Conservation (phyloP, 2,113 vertebrate species). For the Catharus bicknelli region DNA sequence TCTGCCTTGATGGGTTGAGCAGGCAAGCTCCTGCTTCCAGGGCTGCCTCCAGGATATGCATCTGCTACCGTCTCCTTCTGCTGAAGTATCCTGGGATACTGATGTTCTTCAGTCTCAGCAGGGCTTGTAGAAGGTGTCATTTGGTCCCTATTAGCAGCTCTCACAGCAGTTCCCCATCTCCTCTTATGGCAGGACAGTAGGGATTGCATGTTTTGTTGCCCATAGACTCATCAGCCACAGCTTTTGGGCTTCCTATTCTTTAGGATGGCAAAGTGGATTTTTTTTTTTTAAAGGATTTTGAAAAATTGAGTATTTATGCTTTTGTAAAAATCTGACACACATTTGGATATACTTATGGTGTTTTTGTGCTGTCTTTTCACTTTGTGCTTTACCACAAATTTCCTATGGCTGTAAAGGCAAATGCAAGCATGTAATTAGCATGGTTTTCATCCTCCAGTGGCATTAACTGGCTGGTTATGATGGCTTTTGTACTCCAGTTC, state of each 20-base stretch:
- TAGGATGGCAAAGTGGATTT: background rate
- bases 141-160: background rate
- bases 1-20: background rate
- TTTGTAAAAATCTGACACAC: constrained; percentile 10
- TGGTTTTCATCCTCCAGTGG: constrained; percentile 38
- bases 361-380: constrained; percentile 49
- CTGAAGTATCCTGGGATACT: background rate
- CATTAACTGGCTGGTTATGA: constrained; percentile 27
- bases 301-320: background rate
- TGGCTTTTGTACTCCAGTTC: constrained; percentile 8
- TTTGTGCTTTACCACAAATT: constrained; percentile 49
- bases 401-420: constrained; percentile 59
- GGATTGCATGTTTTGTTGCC: background rate
- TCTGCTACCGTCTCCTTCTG: background rate
- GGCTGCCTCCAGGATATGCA: background rate
- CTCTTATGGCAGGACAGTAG: background rate
- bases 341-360: background rate
- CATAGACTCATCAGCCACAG: background rate
- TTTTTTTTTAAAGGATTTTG: background rate
- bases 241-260: background rate
- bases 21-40: background rate
- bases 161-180: background rate
- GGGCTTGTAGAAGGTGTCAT: background rate
- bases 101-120: background rate
- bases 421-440: constrained; percentile 44